Evolutionary conservation across 2,888 invertebrate genomes (phyloP).

Genomic region (Hemicrepidius hirtus): DNA sequence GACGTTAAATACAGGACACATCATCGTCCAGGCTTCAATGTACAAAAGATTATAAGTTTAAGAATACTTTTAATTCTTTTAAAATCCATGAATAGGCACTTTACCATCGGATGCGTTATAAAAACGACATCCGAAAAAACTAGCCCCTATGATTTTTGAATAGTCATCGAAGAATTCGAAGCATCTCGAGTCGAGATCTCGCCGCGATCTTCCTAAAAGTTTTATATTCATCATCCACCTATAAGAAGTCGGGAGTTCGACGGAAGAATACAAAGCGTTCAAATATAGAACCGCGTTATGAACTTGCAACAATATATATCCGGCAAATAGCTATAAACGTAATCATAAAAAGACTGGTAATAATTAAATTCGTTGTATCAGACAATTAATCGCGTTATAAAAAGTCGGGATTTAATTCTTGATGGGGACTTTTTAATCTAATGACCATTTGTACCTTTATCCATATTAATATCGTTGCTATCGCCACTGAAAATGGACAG

Average conservation of each 20-base stretch:
- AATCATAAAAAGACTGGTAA: constrained; percentile 23
- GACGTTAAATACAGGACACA: constrained; percentile 33
- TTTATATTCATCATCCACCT: constrained; percentile 8
- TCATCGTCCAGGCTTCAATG: constrained; percentile 29
- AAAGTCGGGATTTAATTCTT: constrained; percentile 25
- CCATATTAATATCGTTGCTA: constrained; percentile 16
- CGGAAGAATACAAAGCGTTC: constrained; percentile 17
- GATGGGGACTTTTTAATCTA: constrained; percentile 8
- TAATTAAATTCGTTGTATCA: constrained; percentile 34
- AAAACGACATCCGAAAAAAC: constrained; percentile 62
- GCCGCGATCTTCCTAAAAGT: constrained; percentile 32
- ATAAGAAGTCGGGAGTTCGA: constrained; percentile 18
- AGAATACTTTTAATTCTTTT: constrained; percentile 68
- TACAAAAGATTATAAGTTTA: constrained; percentile 65
- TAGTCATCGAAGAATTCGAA: constrained; percentile 59
- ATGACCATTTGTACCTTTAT: constrained; percentile 6
- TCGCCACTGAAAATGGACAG: constrained; percentile 11
- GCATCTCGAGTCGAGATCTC: constrained; percentile 47
- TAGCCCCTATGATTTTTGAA: constrained; percentile 66
- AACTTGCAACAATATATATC: constrained; percentile 26
- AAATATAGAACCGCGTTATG: constrained; percentile 11
- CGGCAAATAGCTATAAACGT: constrained; percentile 18
- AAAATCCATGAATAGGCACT: constrained; percentile 71
- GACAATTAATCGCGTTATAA: constrained; percentile 27
- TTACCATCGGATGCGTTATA: constrained; percentile 64